Base-by-base conservation (phyloP, 2,888 invertebrate species). In the Drosophila dives region DNA sequence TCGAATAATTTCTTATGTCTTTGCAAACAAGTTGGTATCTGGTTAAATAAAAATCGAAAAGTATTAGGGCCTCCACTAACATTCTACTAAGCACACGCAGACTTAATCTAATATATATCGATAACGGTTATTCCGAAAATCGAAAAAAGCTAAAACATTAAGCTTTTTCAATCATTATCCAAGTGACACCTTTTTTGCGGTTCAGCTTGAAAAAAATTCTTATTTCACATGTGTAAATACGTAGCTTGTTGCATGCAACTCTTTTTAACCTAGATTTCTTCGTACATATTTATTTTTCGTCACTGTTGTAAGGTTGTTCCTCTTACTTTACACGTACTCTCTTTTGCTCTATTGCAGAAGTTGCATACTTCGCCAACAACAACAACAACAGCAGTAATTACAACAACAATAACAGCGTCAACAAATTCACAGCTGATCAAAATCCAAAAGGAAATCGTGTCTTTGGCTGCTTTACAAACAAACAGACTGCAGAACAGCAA, bases 271-370 rank as follows among this genome's bases (percentile, higher is more conserved):
- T 15, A 17, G 26, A 20, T 20, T 23, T 32, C 33, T 17, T 48
- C 58, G 56, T 58, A 48, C 17, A 40, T 50, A 53, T 36, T 42
- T 51, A 29, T 66, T 49, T 55, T 61, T 58, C 26, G 20, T 38
- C 67, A 54, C 50, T 59, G 59, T 48, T 26, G 56, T 49, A 89
- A 79, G 90, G 89, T 79, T 45, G 12, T 55, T 38, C n/a, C 55
- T 84, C 83, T 84, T 77, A 84, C 86, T 90, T 90, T 72, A 86
- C 77, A 89, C 81, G 83, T 89, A 81, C 83, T 89, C 64, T 80
- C 75, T 90, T 83, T 83, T 92, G 79, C 75, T 91, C 82, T 91
- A 85, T 92, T 92, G 80, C 92, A 92, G 92, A 92, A 91, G 91
- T 93, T 90, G 90, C 91, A 85, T 89, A 91, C 91, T 90, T 90